Base-by-base conservation (phyloP, 2,888 invertebrate species). In the Automeris io region DNA sequence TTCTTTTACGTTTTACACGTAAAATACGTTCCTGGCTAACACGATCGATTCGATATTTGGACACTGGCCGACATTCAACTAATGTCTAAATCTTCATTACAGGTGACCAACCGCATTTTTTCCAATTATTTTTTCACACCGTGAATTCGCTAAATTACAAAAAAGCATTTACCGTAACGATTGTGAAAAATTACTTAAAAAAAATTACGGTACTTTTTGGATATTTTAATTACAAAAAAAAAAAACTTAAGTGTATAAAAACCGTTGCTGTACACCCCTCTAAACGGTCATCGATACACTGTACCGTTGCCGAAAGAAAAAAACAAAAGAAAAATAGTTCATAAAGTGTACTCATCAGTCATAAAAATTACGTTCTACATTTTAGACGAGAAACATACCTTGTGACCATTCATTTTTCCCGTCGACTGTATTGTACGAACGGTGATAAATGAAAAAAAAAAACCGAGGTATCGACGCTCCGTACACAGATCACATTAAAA, bases 261-360 rank as follows among this genome's bases (percentile, higher is more conserved):
- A 35, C 18, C 19, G 22, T 21, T 21, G 25, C 24, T 12, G 21
- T 34, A 37, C 22, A 24, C 31, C 8, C 37, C 21, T 12, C 18
- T 18, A 33, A 33, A 31, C 45, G 38, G 33, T 33, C 11, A 13
- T 24, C 21, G 41, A 37, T 46, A 49, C 45, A 39, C 29, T 22
- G 43, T 45, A 47, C 21, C 33, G 33, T 45, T 29, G 18, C 29
- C 36, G 40, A 38, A 32, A 25, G 45, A 44, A 49, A 63, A 64
- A 58, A 49, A 57, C 16, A 37, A 39, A 31, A 29, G 33, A 43
- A 48, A 53, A 46, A 51, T 48, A 50, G 45, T 47, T 51, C 52
- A 56, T 41, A 46, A 60, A 54, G 60, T 75, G 73, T 77, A 76
- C 73, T 72, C 68, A 70, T 73, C 75, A 72, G 74, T 74, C 73